Evolutionary conservation across 2,888 invertebrate species (phyloP), one percentile per base, ranked within the genome.

Genomic region (Ectemnius lituratus): DNA sequence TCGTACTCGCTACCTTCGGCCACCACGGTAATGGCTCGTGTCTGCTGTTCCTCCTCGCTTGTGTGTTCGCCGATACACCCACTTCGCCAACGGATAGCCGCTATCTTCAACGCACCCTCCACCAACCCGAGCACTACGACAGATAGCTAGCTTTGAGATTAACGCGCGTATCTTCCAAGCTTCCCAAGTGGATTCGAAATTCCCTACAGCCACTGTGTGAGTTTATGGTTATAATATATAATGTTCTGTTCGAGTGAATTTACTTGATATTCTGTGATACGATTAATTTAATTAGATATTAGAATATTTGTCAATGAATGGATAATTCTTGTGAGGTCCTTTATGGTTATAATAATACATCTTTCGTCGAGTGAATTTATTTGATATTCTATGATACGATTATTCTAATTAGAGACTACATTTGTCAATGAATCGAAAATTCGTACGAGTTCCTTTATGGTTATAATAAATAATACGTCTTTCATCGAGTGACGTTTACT

Each of bases 1-100:
- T 88, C 87, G 83, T 85, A 84, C 86, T 88, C 84, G 85, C 87
- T 84, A 85, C 83, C 83, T 85, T 86, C 85, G 85, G 80, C 86
- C 87, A 86, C 87, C 86, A 85, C 80, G 85, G 87, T 88, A 88
- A 89, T 89, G 87, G 88, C 86, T 88, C 88, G 87, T 88, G 88
- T 87, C 88, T 87, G 82, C 84, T 79, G 72, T 73, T 69, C 70
- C 75, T 78, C 71, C 27, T 77, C 73, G 61, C 66, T 66, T 77
- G 62, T 73, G 74, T 75, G 70, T 70, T 75, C 76, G 66, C 70
- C 75, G 79, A 77, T 82, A 82, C 77, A 74, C 81, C 70, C 74
- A 76, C 73, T 65, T 66, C 82, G 75, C 80, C 73, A 75, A 82
- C 82, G 82, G 79, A 82, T 82, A 79, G 79, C 79, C 70, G 73